phyloP scores from a whole-genome alignment of 2,888 invertebrate species.

The Agrochola lota region DNA sequence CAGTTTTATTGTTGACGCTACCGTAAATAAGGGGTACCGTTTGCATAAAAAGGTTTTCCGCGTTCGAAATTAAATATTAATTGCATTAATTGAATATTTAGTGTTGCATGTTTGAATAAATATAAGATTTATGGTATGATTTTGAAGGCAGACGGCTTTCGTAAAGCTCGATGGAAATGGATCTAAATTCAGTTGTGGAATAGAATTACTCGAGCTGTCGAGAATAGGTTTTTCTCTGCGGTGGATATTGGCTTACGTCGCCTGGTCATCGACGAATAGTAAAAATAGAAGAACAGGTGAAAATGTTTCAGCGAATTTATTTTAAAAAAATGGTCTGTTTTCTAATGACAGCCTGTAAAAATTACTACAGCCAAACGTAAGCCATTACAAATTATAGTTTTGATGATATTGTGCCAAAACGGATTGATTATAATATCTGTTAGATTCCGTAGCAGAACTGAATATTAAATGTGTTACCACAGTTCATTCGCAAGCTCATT shows the following conservation, averaged over 20 bases:
- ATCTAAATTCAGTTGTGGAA: neutral
- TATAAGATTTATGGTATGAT: no score
- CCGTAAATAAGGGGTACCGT: slow-evolving; percentile 48
- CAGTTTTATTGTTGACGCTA: slow-evolving; percentile 66
- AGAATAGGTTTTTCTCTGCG: neutral
- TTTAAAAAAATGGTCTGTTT: no score
- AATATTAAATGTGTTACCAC: no score
- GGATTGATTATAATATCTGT: no score
- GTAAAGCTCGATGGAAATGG: neutral
- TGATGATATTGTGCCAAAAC: no score
- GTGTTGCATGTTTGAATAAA: neutral
- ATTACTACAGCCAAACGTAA: neutral
- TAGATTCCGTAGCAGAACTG: no score
- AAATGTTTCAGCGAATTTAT: neutral
- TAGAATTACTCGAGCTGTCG: neutral
- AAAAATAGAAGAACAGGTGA: neutral
- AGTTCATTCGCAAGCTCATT: no score
- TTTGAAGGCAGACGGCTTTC: neutral
- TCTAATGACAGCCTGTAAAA: no score
- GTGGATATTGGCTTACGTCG: neutral
- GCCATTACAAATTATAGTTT: neutral
- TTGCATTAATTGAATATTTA: slow-evolving; percentile 13
- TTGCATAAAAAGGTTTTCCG: slow-evolving; percentile 34
- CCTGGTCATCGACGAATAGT: neutral
- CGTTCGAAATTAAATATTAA: slow-evolving; percentile 6